A percentile compares a stretch with the other conserved stretches of the same genome.
Evolutionary conservation across 2,797 vertebrate genomes (phyloP).

Genomic region (Serranus cabrilla): DNA sequence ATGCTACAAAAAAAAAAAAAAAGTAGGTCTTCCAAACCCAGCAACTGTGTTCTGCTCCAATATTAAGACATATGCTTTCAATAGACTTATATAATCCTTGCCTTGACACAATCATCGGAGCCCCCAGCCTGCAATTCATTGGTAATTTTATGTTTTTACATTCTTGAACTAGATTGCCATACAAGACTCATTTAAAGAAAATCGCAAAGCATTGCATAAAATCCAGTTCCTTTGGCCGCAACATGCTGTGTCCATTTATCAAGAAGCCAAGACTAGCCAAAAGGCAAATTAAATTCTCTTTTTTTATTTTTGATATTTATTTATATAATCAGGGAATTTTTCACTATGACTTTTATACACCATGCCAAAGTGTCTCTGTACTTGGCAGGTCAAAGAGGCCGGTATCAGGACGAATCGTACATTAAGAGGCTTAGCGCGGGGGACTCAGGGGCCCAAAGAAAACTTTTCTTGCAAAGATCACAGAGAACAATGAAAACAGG

Average conservation of each 20-base stretch:
- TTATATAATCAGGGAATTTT: slow-evolving; percentile 39
- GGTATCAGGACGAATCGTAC: slow-evolving; percentile 44
- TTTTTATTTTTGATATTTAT: slow-evolving; percentile 14
- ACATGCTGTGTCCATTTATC: slow-evolving; percentile 48
- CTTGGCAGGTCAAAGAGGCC: slow-evolving; percentile 48
- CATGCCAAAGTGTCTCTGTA: slow-evolving; percentile 30
- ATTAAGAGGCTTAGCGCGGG: slow-evolving; percentile 54
- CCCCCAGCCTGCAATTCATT: slow-evolving; percentile 64
- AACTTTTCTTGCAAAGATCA: slow-evolving; percentile 55
- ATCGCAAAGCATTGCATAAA: slow-evolving; percentile 45
- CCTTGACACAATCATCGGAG: slow-evolving; percentile 70
- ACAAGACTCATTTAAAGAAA: slow-evolving; percentile 50
- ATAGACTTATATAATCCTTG: slow-evolving; percentile 82
- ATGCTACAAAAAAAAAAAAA: slow-evolving; percentile 28
- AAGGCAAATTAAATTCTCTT: slow-evolving; percentile 30
- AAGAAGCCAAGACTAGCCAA: slow-evolving; percentile 20
- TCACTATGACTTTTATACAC: slow-evolving; percentile 29
- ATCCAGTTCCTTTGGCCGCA: slow-evolving; percentile 39
- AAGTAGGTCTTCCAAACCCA: slow-evolving; percentile 51
- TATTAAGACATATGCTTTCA: slow-evolving; percentile 80
- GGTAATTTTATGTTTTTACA: slow-evolving; percentile 64
- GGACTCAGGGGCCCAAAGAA: slow-evolving; percentile 46
- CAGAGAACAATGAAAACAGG: slow-evolving; percentile 51
- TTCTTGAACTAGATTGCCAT: slow-evolving; percentile 63
- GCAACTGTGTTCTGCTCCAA: slow-evolving; percentile 37